Conservation (phyloP, 2,797 vertebrate species). For the Vireo griseus region DNA sequence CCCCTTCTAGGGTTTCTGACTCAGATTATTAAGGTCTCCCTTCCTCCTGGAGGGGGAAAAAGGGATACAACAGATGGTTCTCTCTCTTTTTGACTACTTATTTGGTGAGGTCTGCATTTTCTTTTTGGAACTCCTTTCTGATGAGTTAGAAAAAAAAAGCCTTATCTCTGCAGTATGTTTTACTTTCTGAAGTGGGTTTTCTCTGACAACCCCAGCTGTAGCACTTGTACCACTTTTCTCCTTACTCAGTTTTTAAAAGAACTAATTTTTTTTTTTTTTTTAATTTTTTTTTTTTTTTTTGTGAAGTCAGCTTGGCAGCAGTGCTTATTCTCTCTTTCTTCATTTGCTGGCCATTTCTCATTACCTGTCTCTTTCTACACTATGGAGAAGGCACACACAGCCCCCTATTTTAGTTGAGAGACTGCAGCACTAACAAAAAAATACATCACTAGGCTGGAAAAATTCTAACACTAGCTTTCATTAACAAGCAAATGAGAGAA, state of each 20-base stretch:
- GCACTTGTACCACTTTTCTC: background rate
- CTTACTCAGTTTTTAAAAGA: conserved; percentile 9
- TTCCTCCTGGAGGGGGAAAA: background rate
- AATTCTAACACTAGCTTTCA: background rate
- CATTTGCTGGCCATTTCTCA: background rate
- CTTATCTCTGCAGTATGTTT: conserved; percentile 51
- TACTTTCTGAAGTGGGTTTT: conserved; percentile 49
- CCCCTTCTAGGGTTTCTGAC: background rate
- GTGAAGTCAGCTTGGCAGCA: background rate
- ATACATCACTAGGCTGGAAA: background rate
- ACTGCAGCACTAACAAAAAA: background rate
- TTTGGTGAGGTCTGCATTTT: conserved; percentile 53
- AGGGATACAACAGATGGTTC: conserved; percentile 34
- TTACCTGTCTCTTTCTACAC: background rate
- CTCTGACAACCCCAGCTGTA: conserved; percentile 50
- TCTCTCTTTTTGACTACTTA: conserved; percentile 5
- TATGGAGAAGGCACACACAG: background rate
- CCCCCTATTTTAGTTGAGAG: background rate
- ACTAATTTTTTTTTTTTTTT: background rate
- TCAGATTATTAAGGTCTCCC: background rate
- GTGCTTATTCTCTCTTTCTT: background rate
- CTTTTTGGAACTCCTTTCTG: conserved; percentile 23
- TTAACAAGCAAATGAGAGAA: background rate
- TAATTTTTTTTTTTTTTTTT: background rate
- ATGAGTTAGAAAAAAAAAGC: conserved; percentile 13